Conservation (phyloP, 2,113 vertebrate species). For the Entelurus aequoreus region DNA sequence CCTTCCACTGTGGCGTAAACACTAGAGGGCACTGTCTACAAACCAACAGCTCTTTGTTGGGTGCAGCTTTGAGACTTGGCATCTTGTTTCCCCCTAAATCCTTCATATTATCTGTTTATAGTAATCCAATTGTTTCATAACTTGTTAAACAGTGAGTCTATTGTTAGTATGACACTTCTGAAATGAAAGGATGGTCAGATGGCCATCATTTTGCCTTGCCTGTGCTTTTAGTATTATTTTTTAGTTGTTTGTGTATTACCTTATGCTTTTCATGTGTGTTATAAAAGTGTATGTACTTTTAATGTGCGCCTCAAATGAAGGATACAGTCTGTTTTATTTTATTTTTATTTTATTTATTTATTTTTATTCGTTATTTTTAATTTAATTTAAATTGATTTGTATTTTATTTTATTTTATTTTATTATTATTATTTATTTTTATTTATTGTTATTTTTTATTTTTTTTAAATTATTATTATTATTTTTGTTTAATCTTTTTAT, state of each 20-base stretch:
- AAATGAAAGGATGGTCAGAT: slow-evolving; percentile 33
- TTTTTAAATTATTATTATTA: no score
- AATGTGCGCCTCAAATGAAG: not conserved
- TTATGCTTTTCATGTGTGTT: not conserved
- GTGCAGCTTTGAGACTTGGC: not conserved
- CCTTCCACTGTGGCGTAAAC: slow-evolving; percentile 11
- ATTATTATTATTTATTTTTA: no score
- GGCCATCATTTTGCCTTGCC: slow-evolving; percentile 29
- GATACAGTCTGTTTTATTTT: no score
- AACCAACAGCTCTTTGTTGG: slow-evolving; percentile 18
- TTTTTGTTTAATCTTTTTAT: no score
- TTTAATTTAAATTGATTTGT: no score
- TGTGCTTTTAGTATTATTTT: not conserved
- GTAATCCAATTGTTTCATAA: no score
- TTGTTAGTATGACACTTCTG: not conserved
- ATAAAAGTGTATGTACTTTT: not conserved
- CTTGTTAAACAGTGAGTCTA: not conserved
- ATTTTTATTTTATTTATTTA: no score
- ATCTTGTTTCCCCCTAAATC: not conserved
- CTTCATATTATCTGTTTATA: no score
- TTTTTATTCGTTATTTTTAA: no score
- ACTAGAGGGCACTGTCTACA: slow-evolving; percentile 51
- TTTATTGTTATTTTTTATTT: no score
- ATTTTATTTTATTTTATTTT: no score
- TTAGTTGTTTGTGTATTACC: not conserved